Percentiles rank a stretch among this genome's conserved stretches.
These are phyloP conservation scores for Sarcophaga bullata DNA, from an alignment of 1,140 invertebrate species.

Conservation along the genomic window DNA sequence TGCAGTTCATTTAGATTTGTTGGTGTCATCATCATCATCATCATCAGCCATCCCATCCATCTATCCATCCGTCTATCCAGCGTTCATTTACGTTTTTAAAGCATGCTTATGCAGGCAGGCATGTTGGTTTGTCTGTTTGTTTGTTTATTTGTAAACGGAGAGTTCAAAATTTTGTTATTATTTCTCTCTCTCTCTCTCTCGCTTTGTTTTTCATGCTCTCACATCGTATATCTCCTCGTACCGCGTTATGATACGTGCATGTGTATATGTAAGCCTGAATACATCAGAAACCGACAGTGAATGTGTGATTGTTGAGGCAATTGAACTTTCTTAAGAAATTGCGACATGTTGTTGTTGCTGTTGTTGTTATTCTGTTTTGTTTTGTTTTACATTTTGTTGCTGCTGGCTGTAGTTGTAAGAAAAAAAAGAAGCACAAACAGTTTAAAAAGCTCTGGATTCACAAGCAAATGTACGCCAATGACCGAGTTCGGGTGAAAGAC, in stretches of 20 bases:
- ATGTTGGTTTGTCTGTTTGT: background rate
- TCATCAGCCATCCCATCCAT: too few relatives aligned
- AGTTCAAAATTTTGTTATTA: constrained; percentile 32
- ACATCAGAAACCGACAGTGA: constrained; percentile 62
- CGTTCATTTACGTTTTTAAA: background rate
- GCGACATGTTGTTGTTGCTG: constrained; percentile 53
- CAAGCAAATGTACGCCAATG: constrained; percentile 66
- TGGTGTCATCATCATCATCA: too few relatives aligned
- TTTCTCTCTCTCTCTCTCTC: background rate
- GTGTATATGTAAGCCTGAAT: constrained; percentile 22
- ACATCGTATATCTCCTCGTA: background rate
- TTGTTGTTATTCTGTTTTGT: too few relatives aligned
- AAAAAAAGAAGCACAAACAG: constrained; percentile 48
- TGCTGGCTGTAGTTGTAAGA: too few relatives aligned
- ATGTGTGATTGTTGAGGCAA: constrained; percentile 66
- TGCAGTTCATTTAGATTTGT: background rate
- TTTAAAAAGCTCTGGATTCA: constrained; percentile 66
- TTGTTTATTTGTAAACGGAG: background rate
- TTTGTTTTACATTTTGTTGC: too few relatives aligned
- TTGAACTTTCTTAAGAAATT: constrained; percentile 67
- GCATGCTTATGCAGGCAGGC: background rate
- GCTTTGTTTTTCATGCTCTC: constrained; percentile 10
- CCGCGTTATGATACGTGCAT: background rate
- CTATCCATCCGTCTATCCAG: background rate
- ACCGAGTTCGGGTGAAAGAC: constrained; percentile 66